Evolutionary conservation across 2,797 vertebrate species (phyloP), one percentile per base, ranked within the genome.

Genomic region (Phalloptychus januarius): DNA sequence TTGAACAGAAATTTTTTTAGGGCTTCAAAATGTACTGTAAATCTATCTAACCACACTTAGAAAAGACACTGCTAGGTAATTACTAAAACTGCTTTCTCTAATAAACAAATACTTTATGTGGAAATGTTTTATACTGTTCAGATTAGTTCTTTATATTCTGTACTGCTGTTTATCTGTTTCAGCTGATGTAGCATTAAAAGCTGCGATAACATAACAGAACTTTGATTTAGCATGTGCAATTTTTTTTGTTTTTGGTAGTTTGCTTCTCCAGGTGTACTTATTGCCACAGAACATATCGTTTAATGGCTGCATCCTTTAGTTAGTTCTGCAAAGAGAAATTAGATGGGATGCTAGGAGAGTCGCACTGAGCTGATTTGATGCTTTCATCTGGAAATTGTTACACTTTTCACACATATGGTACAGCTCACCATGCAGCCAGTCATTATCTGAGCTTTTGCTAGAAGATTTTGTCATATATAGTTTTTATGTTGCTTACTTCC

Each of bases 11-110:
- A 86, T 85, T 86, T 54, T 85, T 75, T 86, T 65, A 75, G 83
- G 78, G 86, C 81, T 70, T 76, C 77, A 85, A 84, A 83, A 88
- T 88, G 86, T 92, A 90, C 77, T 89, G 80, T 88, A 83, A 92
- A 86, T 82, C 84, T 92, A 92, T 92, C 88, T 93, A 94, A 93
- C 90, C 88, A 88, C 88, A 78, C 87, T 76, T 91, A 91, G 87
- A 79, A 83, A 83, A 79, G 74, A 84, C 83, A 89, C 70, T 80
- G 79, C 78, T 87, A 83, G 86, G 85, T 87, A 78, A 88, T 83
- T 86, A 91, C 87, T 87, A 84, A 88, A 86, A 71, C 1, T 70
- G 83, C 72, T 85, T 88, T 81, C 86, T 75, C 65, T 81, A 72
- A 77, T 70, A 79, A 61, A 77, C 77, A 82, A 46, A 79, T 74